Evolutionary conservation across 2,113 vertebrate species (phyloP).

Genomic region (Serinus canaria): DNA sequence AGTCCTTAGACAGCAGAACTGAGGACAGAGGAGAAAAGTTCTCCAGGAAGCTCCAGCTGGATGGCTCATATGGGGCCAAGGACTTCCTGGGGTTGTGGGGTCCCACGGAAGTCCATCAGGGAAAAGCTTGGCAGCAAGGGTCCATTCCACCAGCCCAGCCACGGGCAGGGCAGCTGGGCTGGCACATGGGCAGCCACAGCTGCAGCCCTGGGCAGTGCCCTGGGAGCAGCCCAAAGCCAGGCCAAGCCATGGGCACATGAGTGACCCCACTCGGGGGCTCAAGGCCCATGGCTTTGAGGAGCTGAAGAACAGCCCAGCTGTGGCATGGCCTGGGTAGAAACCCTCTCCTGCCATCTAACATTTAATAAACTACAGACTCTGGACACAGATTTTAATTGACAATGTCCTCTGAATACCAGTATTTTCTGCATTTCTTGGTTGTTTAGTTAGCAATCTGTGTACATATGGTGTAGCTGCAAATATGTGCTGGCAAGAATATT

Average conservation of each 20-base stretch:
- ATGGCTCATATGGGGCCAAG: neutral
- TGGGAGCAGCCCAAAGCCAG: accelerated
- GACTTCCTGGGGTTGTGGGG: accelerated
- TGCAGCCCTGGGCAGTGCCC: neutral
- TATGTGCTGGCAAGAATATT: neutral
- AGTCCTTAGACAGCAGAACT: neutral
- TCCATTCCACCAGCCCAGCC: neutral
- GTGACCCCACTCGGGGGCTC: accelerated
- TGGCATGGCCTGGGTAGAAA: accelerated
- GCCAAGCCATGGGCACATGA: accelerated
- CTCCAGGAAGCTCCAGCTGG: neutral
- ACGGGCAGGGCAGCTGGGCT: accelerated
- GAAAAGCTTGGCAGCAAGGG: neutral
- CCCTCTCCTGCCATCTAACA: neutral
- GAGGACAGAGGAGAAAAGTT: neutral
- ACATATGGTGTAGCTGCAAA: neutral
- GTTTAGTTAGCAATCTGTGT: neutral
- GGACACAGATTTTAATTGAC: neutral
- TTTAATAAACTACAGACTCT: neutral
- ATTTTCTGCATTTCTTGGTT: neutral
- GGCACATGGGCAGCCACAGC: accelerated
- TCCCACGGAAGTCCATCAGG: accelerated
- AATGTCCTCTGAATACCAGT: neutral
- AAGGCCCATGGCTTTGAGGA: neutral
- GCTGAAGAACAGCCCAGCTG: neutral